Evolutionary conservation across 1,140 invertebrate genomes (phyloP), one percentile per base, ranked within the genome.

Genomic region (Pachyrhynchus sulphureomaculatus): DNA sequence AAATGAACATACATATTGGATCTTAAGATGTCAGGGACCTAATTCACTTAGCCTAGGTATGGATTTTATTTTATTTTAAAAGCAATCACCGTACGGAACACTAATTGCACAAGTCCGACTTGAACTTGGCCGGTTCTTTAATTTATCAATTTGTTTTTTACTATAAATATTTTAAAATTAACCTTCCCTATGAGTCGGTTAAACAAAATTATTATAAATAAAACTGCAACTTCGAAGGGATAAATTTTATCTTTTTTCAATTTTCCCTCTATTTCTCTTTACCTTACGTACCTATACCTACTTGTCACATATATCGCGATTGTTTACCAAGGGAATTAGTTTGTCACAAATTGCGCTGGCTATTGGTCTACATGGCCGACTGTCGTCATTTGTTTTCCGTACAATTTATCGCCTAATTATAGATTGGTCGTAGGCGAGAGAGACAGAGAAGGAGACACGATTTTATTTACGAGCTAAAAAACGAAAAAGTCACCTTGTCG

Each of bases 331-430:
- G 62, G 49, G 70, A 73, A 75, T 75, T 74, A 72, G 65, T 72
- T 70, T 72, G 72, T 72, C 73, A 68, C 73, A 71, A 75, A 75
- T 75, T 72, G 73, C 72, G 58, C 64, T 68, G 60, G 67, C 73
- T 67, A 75, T 75, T 71, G 73, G 70, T 72, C 68, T 73, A 74
- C 72, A 74, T 68, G 71, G 69, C 68, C 70, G 68, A 60, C 71
- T 72, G 71, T 74, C 72, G 71, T 70, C 72, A 71, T 74, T 74
- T 69, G 70, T 74, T 74, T 70, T 62, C 65, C 48, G 60, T 53
- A 44, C 56, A 67, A 74, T 74, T 74, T 74, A 74, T 69, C 63
- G 70, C 71, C 68, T 73, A 72, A 72, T 72, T 72, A 72, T 72
- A 73, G 71, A 70, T 72, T 62, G 67, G 59, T 65, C 68, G 64